Evolutionary conservation across 2,888 invertebrate genomes (phyloP).

Genomic region (Acrocyrtus sp.): DNA sequence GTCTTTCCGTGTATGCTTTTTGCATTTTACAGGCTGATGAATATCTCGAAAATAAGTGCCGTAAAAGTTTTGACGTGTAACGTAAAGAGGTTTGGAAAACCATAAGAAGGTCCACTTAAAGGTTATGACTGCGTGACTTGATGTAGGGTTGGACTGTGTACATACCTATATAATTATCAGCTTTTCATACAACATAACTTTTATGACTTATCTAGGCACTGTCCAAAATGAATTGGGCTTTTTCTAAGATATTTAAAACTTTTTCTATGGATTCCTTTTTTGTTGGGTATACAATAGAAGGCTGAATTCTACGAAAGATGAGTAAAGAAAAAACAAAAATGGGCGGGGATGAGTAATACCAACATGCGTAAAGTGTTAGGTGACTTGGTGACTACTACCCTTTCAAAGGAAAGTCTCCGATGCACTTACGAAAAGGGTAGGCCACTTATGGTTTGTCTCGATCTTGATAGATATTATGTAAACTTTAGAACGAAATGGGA

Average conservation of each 20-base stretch:
- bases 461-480: too few relatives aligned
- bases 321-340: constrained; percentile 8
- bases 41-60: neutral
- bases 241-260: too few relatives aligned
- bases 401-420: neutral
- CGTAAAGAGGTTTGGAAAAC: neutral
- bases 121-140: constrained; percentile 15
- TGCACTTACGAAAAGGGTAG: too few relatives aligned
- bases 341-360: constrained; percentile 18
- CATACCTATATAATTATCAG: constrained; percentile 28
- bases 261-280: too few relatives aligned
- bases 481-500: too few relatives aligned
- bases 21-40: constrained; percentile 2
- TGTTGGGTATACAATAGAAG: too few relatives aligned
- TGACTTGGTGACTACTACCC: too few relatives aligned
- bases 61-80: neutral
- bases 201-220: too few relatives aligned
- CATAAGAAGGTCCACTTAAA: neutral
- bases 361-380: constrained; percentile 18
- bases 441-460: too few relatives aligned
- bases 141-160: constrained; percentile 2
- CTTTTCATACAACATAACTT: too few relatives aligned
- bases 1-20: constrained; percentile 9
- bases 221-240: too few relatives aligned
- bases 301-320: constrained; percentile 3